Conservation (phyloP, 2,113 vertebrate genomes). For the Probosciger aterrimus region DNA sequence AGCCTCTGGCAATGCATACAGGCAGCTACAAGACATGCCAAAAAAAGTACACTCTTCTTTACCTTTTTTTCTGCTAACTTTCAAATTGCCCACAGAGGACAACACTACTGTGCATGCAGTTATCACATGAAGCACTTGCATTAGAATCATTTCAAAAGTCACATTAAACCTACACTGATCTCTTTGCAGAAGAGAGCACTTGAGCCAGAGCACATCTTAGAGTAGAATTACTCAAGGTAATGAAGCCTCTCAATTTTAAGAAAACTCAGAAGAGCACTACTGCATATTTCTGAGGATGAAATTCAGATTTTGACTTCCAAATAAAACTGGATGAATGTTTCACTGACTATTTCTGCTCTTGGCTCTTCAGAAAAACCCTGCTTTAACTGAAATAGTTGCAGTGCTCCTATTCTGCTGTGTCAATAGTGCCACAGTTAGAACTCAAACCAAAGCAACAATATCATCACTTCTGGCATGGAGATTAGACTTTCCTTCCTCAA, state of each 20-base stretch:
- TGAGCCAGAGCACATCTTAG: neutral
- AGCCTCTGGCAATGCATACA: neutral
- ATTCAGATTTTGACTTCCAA: neutral
- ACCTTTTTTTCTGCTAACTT: neutral
- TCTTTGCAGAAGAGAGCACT: neutral
- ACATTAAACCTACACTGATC: neutral
- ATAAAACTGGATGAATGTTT: neutral
- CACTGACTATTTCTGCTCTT: neutral
- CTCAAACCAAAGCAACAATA: neutral
- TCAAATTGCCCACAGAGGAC: neutral
- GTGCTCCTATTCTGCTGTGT: neutral
- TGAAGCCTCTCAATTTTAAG: neutral
- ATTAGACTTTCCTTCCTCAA: neutral
- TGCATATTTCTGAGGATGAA: neutral
- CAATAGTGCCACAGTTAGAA: neutral
- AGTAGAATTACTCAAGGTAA: neutral
- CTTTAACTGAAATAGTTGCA: neutral
- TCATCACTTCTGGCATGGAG: neutral
- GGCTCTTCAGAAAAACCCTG: neutral
- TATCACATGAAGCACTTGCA: neutral
- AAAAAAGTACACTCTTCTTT: neutral
- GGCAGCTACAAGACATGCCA: neutral
- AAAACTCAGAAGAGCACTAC: neutral
- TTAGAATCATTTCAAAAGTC: neutral
- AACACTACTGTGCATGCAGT: neutral